Base-by-base conservation (phyloP, 1,140 invertebrate genomes). In the Drosophila ficusphila region DNA sequence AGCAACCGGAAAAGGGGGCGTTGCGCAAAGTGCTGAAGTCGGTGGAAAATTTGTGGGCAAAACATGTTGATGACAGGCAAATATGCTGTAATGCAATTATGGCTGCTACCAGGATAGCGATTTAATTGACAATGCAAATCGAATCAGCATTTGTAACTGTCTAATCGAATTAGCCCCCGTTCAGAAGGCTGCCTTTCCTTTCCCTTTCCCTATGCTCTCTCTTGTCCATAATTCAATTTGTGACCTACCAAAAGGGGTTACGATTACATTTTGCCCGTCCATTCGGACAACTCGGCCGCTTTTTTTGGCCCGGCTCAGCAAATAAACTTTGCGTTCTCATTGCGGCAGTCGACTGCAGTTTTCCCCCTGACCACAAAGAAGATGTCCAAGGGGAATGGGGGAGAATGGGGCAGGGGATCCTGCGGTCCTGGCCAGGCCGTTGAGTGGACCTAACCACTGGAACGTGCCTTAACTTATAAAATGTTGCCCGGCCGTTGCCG, bases 41-140 rank as follows among this genome's bases (percentile, higher is more conserved):
- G 57, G 60, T 73, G 41, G 64, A 70, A 70, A 77, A 65, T 72
- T 69, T 64, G 36, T 56, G 71, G 33, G 58, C 38, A 47, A 31
- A 71, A 47, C 44, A 39, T 54, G 41, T 69, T 42, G 64, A 68
- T 44, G 52, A 39, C 42, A 34, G 34, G 34, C 56, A 42, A 67
- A 68, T 68, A 60, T 71, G 44, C 69, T 12, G 33, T 83, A 82
- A 82, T 83, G 75, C 74, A 82, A 82, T 82, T 82, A 82, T 47
- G 49, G 36, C 27, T 7, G 12, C 23, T 21, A 19, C n/a, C 47
- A 42, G 33, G 62, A 57, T 27, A 49, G 51, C 56, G 29, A 47
- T 67, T 83, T 86, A 85, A 85, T 85, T 85, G 81, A 73, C 81
- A 85, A 81, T 86, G 76, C 76, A 85, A 86, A 85, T 85, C 73